phyloP scores from a whole-genome alignment of 2,113 vertebrate genomes.

The Chlorocebus sabaeus region DNA sequence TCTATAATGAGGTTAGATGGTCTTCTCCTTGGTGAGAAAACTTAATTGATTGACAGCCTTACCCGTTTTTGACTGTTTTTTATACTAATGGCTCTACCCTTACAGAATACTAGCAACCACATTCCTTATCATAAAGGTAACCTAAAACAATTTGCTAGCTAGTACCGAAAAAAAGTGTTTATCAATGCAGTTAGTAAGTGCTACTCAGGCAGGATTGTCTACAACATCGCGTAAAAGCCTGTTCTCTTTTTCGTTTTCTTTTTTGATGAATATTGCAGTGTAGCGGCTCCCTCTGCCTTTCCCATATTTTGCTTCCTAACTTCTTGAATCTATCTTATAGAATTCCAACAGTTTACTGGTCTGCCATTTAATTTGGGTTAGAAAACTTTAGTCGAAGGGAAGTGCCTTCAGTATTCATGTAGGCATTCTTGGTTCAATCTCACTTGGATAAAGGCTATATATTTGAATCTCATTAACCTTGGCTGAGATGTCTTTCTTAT shows the following conservation, averaged over 20 bases:
- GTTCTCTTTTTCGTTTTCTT: neutral
- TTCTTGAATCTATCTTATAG: neutral
- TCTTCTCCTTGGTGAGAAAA: neutral
- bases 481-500: neutral
- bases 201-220: neutral
- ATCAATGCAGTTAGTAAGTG: neutral
- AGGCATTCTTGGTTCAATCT: slow-evolving; percentile 24
- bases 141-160: neutral
- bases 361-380: neutral
- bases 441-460: neutral
- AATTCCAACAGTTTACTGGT: neutral
- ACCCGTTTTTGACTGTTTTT: neutral
- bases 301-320: neutral
- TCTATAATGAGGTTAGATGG: neutral
- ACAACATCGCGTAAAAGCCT: neutral
- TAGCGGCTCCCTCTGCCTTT: neutral
- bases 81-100: neutral
- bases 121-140: neutral
- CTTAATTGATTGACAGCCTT: neutral
- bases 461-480: neutral
- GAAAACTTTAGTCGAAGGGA: neutral
- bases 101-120: neutral
- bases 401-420: neutral
- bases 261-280: neutral
- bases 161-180: neutral